phyloP scores from a whole-genome alignment of 2,797 vertebrate species.

The Phrynocephalus vlangalii region DNA sequence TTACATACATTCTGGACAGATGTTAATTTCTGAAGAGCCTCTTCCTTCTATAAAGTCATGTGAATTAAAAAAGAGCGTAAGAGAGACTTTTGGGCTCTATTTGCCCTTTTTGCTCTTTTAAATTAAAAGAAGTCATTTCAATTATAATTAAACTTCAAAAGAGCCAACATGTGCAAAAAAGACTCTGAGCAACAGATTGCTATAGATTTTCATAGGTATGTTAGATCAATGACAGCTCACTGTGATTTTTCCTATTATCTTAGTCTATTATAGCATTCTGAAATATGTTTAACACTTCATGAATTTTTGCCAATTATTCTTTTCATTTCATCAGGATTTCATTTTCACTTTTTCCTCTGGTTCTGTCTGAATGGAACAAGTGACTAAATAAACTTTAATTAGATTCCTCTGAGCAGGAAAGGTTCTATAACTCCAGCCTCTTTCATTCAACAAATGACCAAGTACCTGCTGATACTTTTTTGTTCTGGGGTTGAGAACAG shows the following conservation, averaged over 20 bases:
- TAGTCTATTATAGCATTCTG: conserved; percentile 51
- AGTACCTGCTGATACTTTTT: conserved; percentile 47
- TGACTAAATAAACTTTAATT: conserved; percentile 62
- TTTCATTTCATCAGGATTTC: conserved; percentile 49
- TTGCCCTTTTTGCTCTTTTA: conserved; percentile 40
- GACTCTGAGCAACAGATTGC: conserved; percentile 36
- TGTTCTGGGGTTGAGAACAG: neutral
- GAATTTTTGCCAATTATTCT: conserved; percentile 45
- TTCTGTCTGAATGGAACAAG: conserved; percentile 50
- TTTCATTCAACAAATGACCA: conserved; percentile 51
- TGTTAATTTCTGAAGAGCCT: conserved; percentile 16
- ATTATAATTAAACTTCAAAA: conserved; percentile 32
- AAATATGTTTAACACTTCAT: conserved; percentile 51
- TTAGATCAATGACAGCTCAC: conserved; percentile 30
- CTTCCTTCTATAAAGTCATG: conserved; percentile 26
- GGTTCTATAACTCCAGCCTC: conserved; percentile 30
- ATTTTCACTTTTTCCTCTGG: conserved; percentile 31
- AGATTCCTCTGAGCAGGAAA: conserved; percentile 50
- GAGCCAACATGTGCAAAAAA: conserved; percentile 33
- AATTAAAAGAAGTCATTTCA: conserved; percentile 27
- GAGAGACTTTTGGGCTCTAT: neutral
- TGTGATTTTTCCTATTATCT: conserved; percentile 46
- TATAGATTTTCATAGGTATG: conserved; percentile 40
- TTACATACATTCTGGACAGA: conserved; percentile 18
- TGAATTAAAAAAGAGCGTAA: neutral